Percentiles rank a stretch among this genome's conserved stretches.
These are phyloP conservation scores for Scomber japonicus DNA, from an alignment of 2,113 vertebrate species.

Conservation along the genomic window DNA sequence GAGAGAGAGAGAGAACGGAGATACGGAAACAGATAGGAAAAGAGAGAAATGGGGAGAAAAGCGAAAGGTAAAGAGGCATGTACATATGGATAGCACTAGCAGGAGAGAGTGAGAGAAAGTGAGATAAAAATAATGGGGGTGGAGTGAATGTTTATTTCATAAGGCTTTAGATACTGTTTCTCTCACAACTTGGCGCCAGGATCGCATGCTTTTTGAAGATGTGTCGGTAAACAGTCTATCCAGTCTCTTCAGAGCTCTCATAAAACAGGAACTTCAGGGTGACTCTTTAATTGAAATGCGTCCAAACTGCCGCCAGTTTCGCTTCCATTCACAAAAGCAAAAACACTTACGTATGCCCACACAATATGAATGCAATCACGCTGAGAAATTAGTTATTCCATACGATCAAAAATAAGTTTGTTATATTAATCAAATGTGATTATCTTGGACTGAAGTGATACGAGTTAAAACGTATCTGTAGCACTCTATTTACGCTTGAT, in stretches of 20 bases:
- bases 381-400: too few species aligned
- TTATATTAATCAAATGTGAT: neutral
- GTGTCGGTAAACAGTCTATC: neutral
- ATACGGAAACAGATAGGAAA: neutral
- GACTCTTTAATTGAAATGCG: neutral
- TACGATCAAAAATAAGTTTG: neutral
- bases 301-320: neutral
- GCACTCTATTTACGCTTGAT: neutral
- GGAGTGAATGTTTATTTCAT: conserved; percentile 39
- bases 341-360: too few species aligned
- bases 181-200: conserved; percentile 10
- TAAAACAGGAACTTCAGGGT: neutral
- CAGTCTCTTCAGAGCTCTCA: neutral
- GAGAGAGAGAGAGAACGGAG: neutral
- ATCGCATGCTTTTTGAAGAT: neutral
- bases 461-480: neutral
- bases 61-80: neutral
- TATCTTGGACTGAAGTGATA: neutral
- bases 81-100: neutral
- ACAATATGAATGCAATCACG: too few species aligned
- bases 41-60: too few species aligned
- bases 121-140: neutral
- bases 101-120: neutral
- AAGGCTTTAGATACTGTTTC: neutral
- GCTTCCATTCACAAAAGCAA: neutral